Evolutionary conservation across 2,888 invertebrate species (phyloP), one percentile per base, ranked within the genome.

Genomic region (Halictus quadricinctus): DNA sequence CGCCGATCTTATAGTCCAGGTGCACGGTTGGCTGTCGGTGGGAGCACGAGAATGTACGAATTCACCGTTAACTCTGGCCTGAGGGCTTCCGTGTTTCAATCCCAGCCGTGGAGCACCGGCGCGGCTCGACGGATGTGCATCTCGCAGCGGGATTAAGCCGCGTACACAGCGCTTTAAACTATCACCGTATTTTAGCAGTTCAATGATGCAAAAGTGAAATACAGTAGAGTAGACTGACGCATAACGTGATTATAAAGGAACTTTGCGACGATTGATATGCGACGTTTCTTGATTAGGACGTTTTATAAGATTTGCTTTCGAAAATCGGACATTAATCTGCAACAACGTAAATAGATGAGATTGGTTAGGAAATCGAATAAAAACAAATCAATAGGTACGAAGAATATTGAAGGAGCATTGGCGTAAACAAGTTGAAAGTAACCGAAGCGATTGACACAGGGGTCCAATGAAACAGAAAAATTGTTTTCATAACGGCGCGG

Each of bases 41-140:
- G 50, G 83, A 80, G 69, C 84, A 85, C 84, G 89, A 88, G 91
- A 92, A 89, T 91, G 91, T 89, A 90, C 90, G 92, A 90, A 88
- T 92, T 91, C 90, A 93, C 92, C 93, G 93, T 93, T 93, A 93
- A 91, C 90, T 89, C 80, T 81, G 87, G 91, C 93, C 92, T 91
- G 87, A 87, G 92, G 93, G 92, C 93, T 93, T 93, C 92, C 93
- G 93, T 90, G 93, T 93, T 92, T 91, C 91, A 90, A 91, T 91
- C 90, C 87, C 89, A 82, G 85, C 76, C 72, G 76, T 46, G 85
- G 75, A 85, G 83, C 75, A 72, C 36, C 78, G 86, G 89, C 85
- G 36, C 36, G 36, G 36, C 29, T 1, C 29, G 2, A 2, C 36
- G 87, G 87, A 89, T 88, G 90, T 87, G 89, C 88, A 90, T 89